A percentile compares a stretch with the other conserved stretches of the same genome.
Evolutionary conservation across 2,113 vertebrate genomes (phyloP).

Genomic region (Penelope pileata): DNA sequence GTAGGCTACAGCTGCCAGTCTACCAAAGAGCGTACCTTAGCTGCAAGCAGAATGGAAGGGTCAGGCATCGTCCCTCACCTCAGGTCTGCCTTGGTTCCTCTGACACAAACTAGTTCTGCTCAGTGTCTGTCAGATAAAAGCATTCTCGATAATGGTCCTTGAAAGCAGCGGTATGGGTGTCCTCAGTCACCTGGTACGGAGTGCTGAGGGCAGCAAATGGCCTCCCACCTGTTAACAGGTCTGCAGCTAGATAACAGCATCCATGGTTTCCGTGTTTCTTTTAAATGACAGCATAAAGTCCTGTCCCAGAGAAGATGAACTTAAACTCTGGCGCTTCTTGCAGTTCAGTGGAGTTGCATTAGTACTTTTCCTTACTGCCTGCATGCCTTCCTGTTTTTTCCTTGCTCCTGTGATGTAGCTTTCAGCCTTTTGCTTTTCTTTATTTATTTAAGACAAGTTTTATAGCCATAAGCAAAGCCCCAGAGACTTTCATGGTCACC

Average conservation of each 20-base stretch:
- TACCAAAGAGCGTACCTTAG: not conserved
- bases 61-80: not conserved
- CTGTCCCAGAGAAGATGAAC: too few species aligned
- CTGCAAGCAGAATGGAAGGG: not conserved
- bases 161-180: not conserved
- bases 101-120: not conserved
- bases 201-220: not conserved
- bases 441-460: not conserved
- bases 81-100: not conserved
- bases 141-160: not conserved
- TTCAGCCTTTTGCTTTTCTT: not conserved
- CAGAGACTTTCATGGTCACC: not conserved
- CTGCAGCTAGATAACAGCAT: not conserved
- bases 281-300: not conserved
- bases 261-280: not conserved
- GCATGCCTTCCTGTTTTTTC: not conserved
- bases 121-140: not conserved
- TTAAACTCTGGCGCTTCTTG: too few species aligned
- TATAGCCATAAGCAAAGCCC: not conserved
- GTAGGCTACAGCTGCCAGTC: rapidly evolving
- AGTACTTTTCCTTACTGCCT: rapidly evolving
- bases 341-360: not conserved
- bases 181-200: not conserved
- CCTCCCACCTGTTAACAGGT: rapidly evolving
- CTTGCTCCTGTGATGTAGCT: not conserved